These are phyloP conservation scores for Andrena trimmerana DNA, from an alignment of 2,888 invertebrate species.

Conservation along the genomic window DNA sequence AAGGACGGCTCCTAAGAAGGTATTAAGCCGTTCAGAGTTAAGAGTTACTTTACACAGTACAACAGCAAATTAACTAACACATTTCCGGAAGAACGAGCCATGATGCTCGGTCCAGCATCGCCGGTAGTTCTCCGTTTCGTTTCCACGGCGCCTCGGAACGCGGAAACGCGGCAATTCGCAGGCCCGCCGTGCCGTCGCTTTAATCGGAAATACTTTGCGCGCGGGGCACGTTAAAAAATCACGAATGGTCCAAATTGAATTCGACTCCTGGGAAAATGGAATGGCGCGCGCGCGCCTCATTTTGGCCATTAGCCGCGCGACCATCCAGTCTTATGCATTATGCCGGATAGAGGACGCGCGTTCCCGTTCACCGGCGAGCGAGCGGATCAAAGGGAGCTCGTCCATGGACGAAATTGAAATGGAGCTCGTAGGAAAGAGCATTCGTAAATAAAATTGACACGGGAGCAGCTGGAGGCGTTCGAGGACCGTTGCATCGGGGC, in stretches of 20 bases:
- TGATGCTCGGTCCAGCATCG: no score
- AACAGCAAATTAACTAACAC: background rate
- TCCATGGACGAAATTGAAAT: constrained; percentile 61
- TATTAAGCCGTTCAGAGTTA: no score
- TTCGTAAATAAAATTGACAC: constrained; percentile 72
- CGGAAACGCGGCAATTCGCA: constrained; percentile 27
- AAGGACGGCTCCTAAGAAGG: no score
- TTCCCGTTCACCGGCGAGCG: constrained; percentile 29
- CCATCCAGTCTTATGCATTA: constrained; percentile 55
- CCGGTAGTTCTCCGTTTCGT: background rate
- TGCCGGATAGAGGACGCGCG: constrained; percentile 26
- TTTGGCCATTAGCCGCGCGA: constrained; percentile 59
- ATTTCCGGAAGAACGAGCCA: background rate
- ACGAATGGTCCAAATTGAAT: background rate
- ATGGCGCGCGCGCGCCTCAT: constrained; percentile 17
- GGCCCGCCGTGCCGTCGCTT: constrained; percentile 6
- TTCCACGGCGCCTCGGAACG: background rate
- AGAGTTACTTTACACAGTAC: background rate
- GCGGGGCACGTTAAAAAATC: constrained; percentile 19
- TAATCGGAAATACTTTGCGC: background rate
- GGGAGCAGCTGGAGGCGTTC: constrained; percentile 20
- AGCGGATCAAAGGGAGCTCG: constrained; percentile 42
- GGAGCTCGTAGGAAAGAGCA: constrained; percentile 68
- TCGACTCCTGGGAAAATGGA: background rate
- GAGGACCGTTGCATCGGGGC: constrained; percentile 42